Percentiles rank a stretch among this genome's conserved stretches.
Conservation (phyloP, 2,797 vertebrate species). For the Gephyroberyx darwinii region DNA sequence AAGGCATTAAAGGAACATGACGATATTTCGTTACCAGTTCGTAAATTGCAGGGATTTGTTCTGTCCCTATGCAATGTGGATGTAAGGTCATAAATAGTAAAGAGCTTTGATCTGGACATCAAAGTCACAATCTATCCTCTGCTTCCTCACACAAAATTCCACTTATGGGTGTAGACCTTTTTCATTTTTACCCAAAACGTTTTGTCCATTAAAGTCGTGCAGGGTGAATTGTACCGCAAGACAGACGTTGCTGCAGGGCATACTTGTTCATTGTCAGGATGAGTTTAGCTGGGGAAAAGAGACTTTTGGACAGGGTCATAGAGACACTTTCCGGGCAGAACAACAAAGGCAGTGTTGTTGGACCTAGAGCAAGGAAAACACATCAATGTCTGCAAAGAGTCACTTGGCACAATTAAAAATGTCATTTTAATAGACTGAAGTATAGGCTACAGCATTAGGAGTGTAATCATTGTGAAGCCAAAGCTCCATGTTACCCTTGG, state of each 20-base stretch:
- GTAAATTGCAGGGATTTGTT: slow-evolving; percentile 5
- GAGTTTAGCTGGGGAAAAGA: slow-evolving; percentile 54
- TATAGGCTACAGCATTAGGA: slow-evolving; percentile 25
- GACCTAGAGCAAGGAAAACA: slow-evolving; percentile 55
- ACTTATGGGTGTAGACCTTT: slow-evolving; percentile 37
- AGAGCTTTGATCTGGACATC: slow-evolving; percentile 34
- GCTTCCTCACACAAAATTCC: slow-evolving; percentile 19
- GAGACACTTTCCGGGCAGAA: slow-evolving; percentile 67
- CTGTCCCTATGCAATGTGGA: slow-evolving; percentile 23
- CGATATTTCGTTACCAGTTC: not conserved
- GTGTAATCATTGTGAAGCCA: slow-evolving; percentile 33
- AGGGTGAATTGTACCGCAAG: slow-evolving; percentile 33
- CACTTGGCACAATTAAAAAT: slow-evolving; percentile 44
- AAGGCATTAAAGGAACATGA: not conserved
- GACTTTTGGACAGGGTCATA: slow-evolving; percentile 52
- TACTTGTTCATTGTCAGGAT: slow-evolving; percentile 64
- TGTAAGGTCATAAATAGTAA: slow-evolving; percentile 21
- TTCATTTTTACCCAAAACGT: slow-evolving; percentile 44
- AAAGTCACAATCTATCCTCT: slow-evolving; percentile 32
- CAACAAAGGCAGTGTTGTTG: slow-evolving; percentile 76
- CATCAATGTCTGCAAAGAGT: slow-evolving; percentile 58
- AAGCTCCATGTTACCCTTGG: not conserved
- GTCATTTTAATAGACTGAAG: slow-evolving; percentile 29
- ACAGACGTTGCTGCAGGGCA: slow-evolving; percentile 46
- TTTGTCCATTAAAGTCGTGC: slow-evolving; percentile 17